Conservation (phyloP, 1,140 invertebrate species). For the Heliconius himera region DNA sequence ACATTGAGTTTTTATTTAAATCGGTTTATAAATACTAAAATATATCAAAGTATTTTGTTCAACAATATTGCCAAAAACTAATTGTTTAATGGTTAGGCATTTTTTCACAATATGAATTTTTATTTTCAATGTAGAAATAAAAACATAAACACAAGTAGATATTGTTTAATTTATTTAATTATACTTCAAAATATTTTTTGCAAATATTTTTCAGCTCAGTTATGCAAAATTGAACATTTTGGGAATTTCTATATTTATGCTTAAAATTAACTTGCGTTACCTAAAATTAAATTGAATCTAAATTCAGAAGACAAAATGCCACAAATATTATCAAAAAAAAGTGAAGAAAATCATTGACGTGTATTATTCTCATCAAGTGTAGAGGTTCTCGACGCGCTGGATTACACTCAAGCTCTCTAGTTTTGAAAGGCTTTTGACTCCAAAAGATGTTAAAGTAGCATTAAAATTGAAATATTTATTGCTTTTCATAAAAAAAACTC, state of each 20-base stretch:
- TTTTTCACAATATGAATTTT: no score
- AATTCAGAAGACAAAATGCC: not conserved
- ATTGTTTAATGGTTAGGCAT: no score
- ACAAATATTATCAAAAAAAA: not conserved
- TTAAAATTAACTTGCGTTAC: not conserved
- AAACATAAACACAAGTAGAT: no score
- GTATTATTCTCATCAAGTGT: conserved; percentile 12
- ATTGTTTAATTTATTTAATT: not conserved
- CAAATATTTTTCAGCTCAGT: not conserved
- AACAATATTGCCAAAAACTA: no score
- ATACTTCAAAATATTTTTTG: not conserved
- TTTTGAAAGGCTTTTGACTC: conserved; percentile 29
- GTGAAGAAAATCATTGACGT: conserved; percentile 19
- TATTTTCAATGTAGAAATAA: no score
- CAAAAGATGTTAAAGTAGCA: conserved; percentile 15
- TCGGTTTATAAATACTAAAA: no score
- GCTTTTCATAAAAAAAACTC: not conserved
- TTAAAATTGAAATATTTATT: conserved; percentile 9
- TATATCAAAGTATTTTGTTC: no score
- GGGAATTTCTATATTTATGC: not conserved
- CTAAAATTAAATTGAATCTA: not conserved
- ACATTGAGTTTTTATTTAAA: no score
- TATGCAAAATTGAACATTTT: not conserved
- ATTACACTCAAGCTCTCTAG: conserved; percentile 27
- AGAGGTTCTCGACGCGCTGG: conserved; percentile 18